Base-by-base conservation (phyloP, 2,797 vertebrate species). In the Babyrousa celebensis region DNA sequence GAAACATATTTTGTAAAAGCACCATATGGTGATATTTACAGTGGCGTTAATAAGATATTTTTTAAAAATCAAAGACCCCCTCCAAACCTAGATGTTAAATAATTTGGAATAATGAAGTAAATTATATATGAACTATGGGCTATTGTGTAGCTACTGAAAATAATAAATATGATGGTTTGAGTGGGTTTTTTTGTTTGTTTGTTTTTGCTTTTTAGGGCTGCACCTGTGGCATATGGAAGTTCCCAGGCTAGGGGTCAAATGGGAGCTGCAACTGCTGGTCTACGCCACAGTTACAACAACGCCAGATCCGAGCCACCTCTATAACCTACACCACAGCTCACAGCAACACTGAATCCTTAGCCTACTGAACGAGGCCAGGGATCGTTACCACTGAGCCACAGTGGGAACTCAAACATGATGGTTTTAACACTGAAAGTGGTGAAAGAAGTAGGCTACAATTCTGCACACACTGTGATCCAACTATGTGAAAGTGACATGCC, bases 121-220 rank as follows among this genome's bases (percentile, higher is more conserved):
- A 90, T 92, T 84, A 70, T 11, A 84, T 92, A 70, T 16, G 29
- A 79, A 84, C 54, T 16, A 78, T 43, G 12, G 6, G 40, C 72
- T 89, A 62, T 63, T 63, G 36, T 27, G 5, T 40, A 83, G 27
- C 32, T 23, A 70, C 71, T 89, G 82, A 82, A 93, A 94, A 86
- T 71, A 43, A 89, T 82, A 77, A 85, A 67, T 79, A 62, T 5
- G 27, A n/a, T 63, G 12, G n/a, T 32, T 75, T 36, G 36, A 36
- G 36, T 36, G 36, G 36, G 36, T 3, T 36, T 36, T 36, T 36
- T 36, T 36, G 36, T 36, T 36, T 36, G 36, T 36, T 36, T 36
- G 36, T 36, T 36, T 36, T 36, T 36, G 36, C 36, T 36, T 48
- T 48, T 48, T 48, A 48, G 43, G 43, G 43, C 43, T 48, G 43